Evolutionary conservation across 2,888 invertebrate species (phyloP).

Genomic region (Brassicogethes aeneus): DNA sequence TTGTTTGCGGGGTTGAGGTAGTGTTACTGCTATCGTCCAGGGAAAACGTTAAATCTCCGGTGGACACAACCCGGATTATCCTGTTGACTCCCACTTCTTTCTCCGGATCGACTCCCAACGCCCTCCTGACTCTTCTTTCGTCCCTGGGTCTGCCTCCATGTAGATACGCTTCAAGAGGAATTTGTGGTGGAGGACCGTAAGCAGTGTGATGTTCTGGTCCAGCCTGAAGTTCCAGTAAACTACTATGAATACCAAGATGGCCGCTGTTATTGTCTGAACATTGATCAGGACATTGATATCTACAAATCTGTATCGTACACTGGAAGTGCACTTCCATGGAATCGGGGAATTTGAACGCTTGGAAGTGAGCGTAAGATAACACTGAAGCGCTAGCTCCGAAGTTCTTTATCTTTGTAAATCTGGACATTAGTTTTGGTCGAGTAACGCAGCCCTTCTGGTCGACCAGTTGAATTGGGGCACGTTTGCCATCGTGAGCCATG

Average conservation of each 20-base stretch:
- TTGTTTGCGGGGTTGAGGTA: conserved; percentile 51
- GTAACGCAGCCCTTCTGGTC: conserved; percentile 90
- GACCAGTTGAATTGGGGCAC: conserved; percentile 87
- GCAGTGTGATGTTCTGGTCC: conserved; percentile 36
- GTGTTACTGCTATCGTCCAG: conserved; percentile 57
- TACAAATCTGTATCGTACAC: conserved; percentile 89
- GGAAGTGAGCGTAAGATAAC: conserved; percentile 86
- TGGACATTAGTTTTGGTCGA: conserved; percentile 84
- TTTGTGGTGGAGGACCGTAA: conserved; percentile 57
- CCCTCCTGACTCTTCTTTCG: conserved; percentile 60
- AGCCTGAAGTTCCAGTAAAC: conserved; percentile 47
- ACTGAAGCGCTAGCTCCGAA: conserved; percentile 90
- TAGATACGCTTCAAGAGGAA: conserved; percentile 54
- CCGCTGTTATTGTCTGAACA: conserved; percentile 54
- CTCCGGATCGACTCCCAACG: conserved; percentile 48
- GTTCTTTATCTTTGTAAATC: conserved; percentile 91
- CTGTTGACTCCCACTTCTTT: conserved; percentile 83
- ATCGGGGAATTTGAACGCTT: conserved; percentile 93
- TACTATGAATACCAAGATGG: conserved; percentile 27
- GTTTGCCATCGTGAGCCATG: conserved; percentile 89
- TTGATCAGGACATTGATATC: conserved; percentile 88
- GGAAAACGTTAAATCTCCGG: conserved; percentile 79
- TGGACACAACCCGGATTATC: conserved; percentile 84
- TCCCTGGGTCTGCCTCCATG: conserved; percentile 64
- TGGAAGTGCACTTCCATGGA: conserved; percentile 96